Conservation (phyloP, 2,113 vertebrate species). For the Ailuropoda melanoleuca region DNA sequence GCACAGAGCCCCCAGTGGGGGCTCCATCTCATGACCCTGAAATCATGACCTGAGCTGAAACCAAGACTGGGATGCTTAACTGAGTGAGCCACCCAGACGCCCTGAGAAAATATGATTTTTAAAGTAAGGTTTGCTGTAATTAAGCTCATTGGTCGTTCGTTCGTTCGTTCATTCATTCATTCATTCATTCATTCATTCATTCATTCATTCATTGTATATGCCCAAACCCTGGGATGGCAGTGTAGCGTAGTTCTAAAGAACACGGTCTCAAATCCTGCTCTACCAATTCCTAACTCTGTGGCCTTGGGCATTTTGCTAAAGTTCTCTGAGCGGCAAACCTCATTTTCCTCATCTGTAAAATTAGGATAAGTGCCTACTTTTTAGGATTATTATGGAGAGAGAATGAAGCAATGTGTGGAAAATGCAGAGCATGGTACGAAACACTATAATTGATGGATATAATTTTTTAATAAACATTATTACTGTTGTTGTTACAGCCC, state of each 20-base stretch:
- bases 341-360: neutral
- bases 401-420: neutral
- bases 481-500: neutral
- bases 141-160: neutral
- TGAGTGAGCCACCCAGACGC: neutral
- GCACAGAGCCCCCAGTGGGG: neutral
- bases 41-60: neutral
- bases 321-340: neutral
- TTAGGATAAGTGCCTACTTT: neutral
- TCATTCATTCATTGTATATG: neutral
- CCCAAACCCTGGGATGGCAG: neutral
- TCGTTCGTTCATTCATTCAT: neutral
- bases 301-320: neutral
- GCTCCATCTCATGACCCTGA: neutral
- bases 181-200: neutral
- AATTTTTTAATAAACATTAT: conserved; percentile 18
- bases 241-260: neutral
- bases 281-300: neutral
- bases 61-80: neutral
- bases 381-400: conserved; percentile 17
- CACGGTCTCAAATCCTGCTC: neutral
- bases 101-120: neutral
- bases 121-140: neutral
- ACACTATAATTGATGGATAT: neutral
- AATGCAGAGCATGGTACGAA: neutral